Evolutionary conservation across 2,888 invertebrate species (phyloP).

Genomic region (Venustoraphidia nigricollis): DNA sequence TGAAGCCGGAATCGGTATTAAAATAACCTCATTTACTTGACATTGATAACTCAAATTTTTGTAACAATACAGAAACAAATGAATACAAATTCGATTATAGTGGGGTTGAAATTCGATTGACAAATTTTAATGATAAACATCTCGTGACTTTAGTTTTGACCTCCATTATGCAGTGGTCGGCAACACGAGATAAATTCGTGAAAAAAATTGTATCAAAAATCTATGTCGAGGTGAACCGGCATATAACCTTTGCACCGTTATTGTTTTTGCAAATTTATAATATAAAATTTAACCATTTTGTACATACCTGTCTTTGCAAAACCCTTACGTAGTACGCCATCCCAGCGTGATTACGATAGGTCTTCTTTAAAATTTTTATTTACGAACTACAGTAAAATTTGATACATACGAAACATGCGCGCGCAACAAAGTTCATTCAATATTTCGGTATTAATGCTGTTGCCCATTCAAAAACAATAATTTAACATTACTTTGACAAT

Average conservation of each 20-base stretch:
- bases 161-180: background rate
- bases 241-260: background rate
- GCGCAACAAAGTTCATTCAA: too few relatives aligned
- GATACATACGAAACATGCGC: too few relatives aligned
- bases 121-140: too few relatives aligned
- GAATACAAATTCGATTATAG: too few relatives aligned
- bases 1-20: too few relatives aligned
- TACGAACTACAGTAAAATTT: background rate
- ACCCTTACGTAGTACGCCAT: slow-evolving; percentile 67
- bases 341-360: slow-evolving; percentile 22
- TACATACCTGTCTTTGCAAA: slow-evolving; percentile 58
- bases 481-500: too few relatives aligned
- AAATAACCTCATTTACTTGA: too few relatives aligned
- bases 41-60: too few relatives aligned
- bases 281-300: slow-evolving; percentile 13
- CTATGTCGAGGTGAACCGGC: slow-evolving; percentile 5
- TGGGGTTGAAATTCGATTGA: too few relatives aligned
- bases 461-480: too few relatives aligned
- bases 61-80: too few relatives aligned
- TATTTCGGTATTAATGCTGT: too few relatives aligned
- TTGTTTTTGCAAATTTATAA: background rate
- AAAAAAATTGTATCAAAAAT: slow-evolving; percentile 2
- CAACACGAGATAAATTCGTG: slow-evolving; percentile 1
- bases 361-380: slow-evolving; percentile 13
- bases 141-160: background rate